phyloP scores from a whole-genome alignment of 2,888 invertebrate species.

The Schizotus pectinicornis region DNA sequence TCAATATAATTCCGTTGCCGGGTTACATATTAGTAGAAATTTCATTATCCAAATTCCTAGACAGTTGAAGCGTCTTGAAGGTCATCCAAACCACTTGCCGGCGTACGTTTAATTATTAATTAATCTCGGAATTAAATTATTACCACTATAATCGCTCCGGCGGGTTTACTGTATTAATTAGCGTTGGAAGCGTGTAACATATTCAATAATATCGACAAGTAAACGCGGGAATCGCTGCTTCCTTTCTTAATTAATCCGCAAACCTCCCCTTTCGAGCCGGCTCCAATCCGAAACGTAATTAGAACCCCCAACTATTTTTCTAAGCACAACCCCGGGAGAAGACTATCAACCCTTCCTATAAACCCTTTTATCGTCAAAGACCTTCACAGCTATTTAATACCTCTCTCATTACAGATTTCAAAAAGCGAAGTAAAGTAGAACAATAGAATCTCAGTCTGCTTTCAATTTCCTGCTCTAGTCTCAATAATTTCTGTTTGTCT shows the following conservation, averaged over 20 bases:
- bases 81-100: slow-evolving; percentile 40
- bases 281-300: no score
- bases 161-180: slow-evolving; percentile 36
- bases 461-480: no score
- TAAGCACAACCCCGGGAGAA: no score
- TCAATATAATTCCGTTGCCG: slow-evolving; percentile 36
- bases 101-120: slow-evolving; percentile 39
- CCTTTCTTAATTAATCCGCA: not conserved
- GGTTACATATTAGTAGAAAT: slow-evolving; percentile 42
- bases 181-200: slow-evolving; percentile 5
- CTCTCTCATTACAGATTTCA: no score
- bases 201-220: not conserved
- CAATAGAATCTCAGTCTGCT: no score
- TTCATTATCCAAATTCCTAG: slow-evolving; percentile 44
- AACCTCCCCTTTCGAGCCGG: no score
- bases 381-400: no score
- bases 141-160: slow-evolving; percentile 33
- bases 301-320: no score
- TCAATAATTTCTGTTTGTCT: no score
- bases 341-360: no score
- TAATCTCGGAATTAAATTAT: slow-evolving; percentile 39
- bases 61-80: slow-evolving; percentile 37
- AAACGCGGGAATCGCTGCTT: not conserved
- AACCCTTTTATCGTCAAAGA: no score
- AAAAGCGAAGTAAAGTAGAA: no score